Percentiles rank a stretch among this genome's conserved stretches.
Conservation (phyloP, 1,140 invertebrate species). For the Aphis gossypii region DNA sequence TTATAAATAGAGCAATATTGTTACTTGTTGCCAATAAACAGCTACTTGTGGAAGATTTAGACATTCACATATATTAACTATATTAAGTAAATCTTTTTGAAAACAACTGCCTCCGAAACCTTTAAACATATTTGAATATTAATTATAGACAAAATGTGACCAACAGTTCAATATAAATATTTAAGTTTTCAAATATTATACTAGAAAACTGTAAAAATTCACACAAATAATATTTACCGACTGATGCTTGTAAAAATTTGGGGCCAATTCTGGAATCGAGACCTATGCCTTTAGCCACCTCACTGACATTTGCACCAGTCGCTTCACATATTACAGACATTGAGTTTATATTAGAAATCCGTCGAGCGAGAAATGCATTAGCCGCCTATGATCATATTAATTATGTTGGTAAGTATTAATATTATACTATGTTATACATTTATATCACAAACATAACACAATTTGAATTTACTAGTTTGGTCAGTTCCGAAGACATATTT, state of each 20-base stretch:
- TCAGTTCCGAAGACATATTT: conserved; percentile 89
- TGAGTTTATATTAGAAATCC: conserved; percentile 98
- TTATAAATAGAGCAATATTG: background rate
- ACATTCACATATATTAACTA: conserved; percentile 97
- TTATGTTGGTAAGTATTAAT: background rate
- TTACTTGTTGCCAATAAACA: conserved; percentile 93
- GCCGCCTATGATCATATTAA: conserved; percentile 74
- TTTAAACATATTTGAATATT: conserved; percentile 60
- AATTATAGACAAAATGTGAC: too few relatives aligned
- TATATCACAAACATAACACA: too few relatives aligned
- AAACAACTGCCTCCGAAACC: conserved; percentile 99
- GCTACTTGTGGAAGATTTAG: conserved; percentile 96
- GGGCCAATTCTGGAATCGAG: conserved; percentile 92
- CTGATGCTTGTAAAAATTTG: conserved; percentile 96
- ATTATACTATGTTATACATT: too few relatives aligned
- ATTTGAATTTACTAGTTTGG: conserved; percentile 80
- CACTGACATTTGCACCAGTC: conserved; percentile 95
- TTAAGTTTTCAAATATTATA: background rate
- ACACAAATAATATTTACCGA: conserved; percentile 70
- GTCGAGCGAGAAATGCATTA: conserved; percentile 97
- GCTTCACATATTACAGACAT: conserved; percentile 97
- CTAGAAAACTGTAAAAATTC: background rate
- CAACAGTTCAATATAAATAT: background rate
- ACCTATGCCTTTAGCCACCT: conserved; percentile 95
- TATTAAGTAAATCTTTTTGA: conserved; percentile 97